Conservation (phyloP, 2,888 invertebrate species). For the Lithophane leautieri region DNA sequence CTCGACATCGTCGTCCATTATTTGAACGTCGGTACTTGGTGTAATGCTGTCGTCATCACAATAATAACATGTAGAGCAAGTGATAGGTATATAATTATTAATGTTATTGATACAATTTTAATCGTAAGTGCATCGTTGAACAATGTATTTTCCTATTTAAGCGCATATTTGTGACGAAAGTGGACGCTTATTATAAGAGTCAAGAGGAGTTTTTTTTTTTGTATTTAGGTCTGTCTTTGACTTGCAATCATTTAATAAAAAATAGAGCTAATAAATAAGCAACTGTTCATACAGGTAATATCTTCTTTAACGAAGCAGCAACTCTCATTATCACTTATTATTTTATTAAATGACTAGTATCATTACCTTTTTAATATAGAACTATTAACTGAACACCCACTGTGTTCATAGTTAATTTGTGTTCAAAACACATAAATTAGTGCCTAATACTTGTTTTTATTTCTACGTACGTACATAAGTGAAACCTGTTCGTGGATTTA, state of each 20-base stretch:
- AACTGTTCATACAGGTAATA: not conserved
- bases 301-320: not conserved
- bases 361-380: slow-evolving; percentile 22
- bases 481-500: slow-evolving; percentile 77
- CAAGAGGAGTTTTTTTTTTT: not conserved
- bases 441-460: slow-evolving; percentile 64
- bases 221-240: not conserved
- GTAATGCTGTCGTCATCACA: slow-evolving; percentile 68
- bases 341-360: slow-evolving; percentile 2
- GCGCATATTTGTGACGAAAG: slow-evolving; percentile 3
- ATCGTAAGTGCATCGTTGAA: slow-evolving; percentile 35
- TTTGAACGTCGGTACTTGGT: slow-evolving; percentile 64
- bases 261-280: not conserved
- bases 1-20: slow-evolving; percentile 71
- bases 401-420: slow-evolving; percentile 35
- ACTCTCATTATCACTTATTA: not conserved
- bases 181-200: not conserved
- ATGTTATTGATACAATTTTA: slow-evolving; percentile 58
- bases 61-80: slow-evolving; percentile 69
- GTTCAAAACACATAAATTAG: slow-evolving; percentile 40
- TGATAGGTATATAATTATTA: slow-evolving; percentile 57
- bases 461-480: slow-evolving; percentile 65
- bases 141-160: slow-evolving; percentile 10
- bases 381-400: slow-evolving; percentile 12
- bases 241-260: slow-evolving; percentile 4